Evolutionary conservation across 2,113 vertebrate genomes (phyloP), one percentile per base, ranked within the genome.

Genomic region (Ranitomeya imitator): DNA sequence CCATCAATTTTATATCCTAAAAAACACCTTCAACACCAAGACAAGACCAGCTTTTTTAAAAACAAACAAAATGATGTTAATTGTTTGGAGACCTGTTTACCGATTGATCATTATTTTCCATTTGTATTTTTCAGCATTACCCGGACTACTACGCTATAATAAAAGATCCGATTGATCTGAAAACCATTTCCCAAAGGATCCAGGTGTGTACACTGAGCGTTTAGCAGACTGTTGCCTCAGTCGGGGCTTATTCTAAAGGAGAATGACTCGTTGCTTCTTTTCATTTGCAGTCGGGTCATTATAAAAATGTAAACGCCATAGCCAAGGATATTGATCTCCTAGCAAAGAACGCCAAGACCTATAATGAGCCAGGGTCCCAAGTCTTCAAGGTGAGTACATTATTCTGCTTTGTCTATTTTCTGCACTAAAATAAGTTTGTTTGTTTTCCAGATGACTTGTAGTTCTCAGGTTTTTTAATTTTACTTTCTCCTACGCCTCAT

Each of bases 101-200:
- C 18, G n/a, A 15, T 54, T 45, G 76, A 16, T 54, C 18, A 11
- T 45, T 10, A 18, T 15, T 14, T 23, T 14, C 8, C 4, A 7
- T 61, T 0, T 57, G 52, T 73, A 55, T 94, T 90, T 92, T 95
- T 85, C 91, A 99, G 98, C 98, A 99, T 97, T 99, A 99, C 93
- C 98, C 98, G 91, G 98, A 99, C 94, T 99, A 99, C 95, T 99
- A 98, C 93, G 97, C 97, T 92, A 96, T 99, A 94, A 99, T 99
- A 92, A 99, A 99, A 93, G 98, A 99, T 83, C 98, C 98, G 54
- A 97, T 99, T 85, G 98, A 99, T 95, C 95, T 99, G 90, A 99
- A 99, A 95, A 96, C 96, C 83, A 95, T 99, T 89, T 96, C 98
- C 81, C 98, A 99, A 90, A 97, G 97, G 93, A 99, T 99, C 94